Evolutionary conservation across 2,113 vertebrate genomes (phyloP), one percentile per base, ranked within the genome.

Genomic region (Nothobranchius kuhntae): DNA sequence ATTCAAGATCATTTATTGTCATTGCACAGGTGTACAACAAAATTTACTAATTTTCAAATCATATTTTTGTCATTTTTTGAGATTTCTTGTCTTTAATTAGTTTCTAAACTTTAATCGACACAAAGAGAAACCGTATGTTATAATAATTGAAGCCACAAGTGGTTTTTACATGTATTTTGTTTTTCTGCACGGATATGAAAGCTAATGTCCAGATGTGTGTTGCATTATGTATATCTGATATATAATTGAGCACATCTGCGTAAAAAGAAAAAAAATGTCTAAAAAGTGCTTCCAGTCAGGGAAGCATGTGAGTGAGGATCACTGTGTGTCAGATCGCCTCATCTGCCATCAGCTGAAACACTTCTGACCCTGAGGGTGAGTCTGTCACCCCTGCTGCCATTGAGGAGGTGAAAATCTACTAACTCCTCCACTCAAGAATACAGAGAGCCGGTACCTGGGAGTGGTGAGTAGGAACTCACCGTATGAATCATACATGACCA

Each of bases 401-500:
- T 68, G 78, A 76, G 59, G 74, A 81, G 74, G 73, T 76, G 76
- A 79, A 73, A 80, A 44, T 59, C 69, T 59, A 65, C 70, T 75
- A 73, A 75, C 77, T 81, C 71, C 74, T 81, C 82, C 77, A 80
- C 65, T 73, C 61, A 46, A 53, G 59, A 70, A 75, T 65, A 84
- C 70, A 72, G 64, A 85, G 62, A 73, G 57, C 71, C 55, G 55
- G 45, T 65, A 70, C 47, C 65, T 42, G 14, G 3, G 51, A 55
- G 58, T 48, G 36, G 57, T 65, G 61, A 75, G 74, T 71, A 69
- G 72, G 70, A 85, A 82, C 21, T 26, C 53, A 51, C 65, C 15
- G 9, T 68, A 85, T 87, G 83, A 87, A 89, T 88, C 83, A 89
- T 85, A 82, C 78, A 87, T 77, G 62, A 66, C 70, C 81, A 65